These are phyloP conservation scores for Gryllus longicercus DNA, from an alignment of 2,888 invertebrate genomes.

Conservation along the genomic window DNA sequence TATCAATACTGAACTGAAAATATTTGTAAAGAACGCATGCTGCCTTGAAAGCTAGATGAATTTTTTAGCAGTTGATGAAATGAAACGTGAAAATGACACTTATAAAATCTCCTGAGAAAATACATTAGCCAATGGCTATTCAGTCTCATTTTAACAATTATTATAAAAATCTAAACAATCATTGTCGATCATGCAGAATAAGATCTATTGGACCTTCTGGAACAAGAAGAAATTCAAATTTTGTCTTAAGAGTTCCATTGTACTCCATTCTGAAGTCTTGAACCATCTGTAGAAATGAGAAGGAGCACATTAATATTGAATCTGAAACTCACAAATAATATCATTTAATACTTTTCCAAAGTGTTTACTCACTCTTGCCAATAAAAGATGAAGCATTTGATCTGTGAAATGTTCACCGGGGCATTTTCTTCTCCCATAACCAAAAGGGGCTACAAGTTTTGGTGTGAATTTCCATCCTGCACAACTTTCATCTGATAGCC, in stretches of 20 bases:
- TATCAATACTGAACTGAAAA: no score
- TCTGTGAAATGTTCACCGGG: conserved; percentile 83
- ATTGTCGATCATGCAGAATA: conserved; percentile 51
- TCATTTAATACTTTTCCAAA: background rate
- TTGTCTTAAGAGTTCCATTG: conserved; percentile 64
- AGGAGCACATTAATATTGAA: background rate
- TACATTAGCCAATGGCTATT: background rate
- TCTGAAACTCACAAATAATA: background rate
- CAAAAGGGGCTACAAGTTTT: conserved; percentile 72
- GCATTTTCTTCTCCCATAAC: conserved; percentile 74
- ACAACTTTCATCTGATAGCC: conserved; percentile 56
- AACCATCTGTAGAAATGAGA: conserved; percentile 55
- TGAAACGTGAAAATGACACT: conserved; percentile 17
- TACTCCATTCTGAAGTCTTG: conserved; percentile 68
- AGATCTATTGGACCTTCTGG: conserved; percentile 72
- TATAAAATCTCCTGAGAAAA: conserved; percentile 20
- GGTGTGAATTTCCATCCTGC: conserved; percentile 52
- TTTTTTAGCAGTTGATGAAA: no score
- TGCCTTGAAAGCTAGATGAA: no score
- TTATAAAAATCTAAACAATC: background rate
- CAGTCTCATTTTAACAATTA: conserved; percentile 19
- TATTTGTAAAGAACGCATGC: no score
- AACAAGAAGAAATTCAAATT: conserved; percentile 77
- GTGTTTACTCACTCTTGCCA: conserved; percentile 61
- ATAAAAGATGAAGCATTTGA: conserved; percentile 66